These are phyloP conservation scores for Neelides sp. DNA, from an alignment of 1,140 invertebrate genomes.

Conservation along the genomic window DNA sequence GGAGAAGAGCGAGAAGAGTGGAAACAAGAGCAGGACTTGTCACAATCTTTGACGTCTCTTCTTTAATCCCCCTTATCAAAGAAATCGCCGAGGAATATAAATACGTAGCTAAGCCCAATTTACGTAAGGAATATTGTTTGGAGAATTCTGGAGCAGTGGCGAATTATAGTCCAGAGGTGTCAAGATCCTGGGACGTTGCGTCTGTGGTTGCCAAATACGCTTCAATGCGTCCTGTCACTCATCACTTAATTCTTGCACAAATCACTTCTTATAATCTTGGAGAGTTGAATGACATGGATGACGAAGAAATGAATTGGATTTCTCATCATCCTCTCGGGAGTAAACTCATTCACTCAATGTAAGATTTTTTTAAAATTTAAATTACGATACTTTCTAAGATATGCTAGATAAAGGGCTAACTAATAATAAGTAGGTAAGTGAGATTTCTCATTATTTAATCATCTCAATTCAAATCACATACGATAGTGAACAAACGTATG, in stretches of 20 bases:
- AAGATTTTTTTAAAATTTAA: constrained; percentile 37
- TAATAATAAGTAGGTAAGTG: too few species aligned
- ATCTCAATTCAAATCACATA: too few species aligned
- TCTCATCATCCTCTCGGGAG: constrained; percentile 71
- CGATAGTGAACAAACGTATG: too few species aligned
- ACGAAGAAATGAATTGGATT: constrained; percentile 54
- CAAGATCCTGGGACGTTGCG: constrained; percentile 20
- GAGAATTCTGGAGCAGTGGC: constrained; percentile 18
- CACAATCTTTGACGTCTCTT: constrained; percentile 64
- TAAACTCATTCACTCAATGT: constrained; percentile 70
- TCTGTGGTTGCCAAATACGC: constrained; percentile 8
- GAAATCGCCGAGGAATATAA: constrained; percentile 66
- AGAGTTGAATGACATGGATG: constrained; percentile 17
- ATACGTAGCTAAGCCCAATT: constrained; percentile 28
- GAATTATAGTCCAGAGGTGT: constrained; percentile 10
- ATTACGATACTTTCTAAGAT: too few species aligned
- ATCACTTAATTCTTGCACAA: too few species aligned
- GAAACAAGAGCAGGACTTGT: constrained; percentile 44
- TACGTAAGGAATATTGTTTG: constrained; percentile 12
- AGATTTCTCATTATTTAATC: too few species aligned
- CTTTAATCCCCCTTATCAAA: constrained; percentile 61
- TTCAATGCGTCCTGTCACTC: too few species aligned
- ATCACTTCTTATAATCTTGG: neutral
- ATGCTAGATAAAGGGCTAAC: too few species aligned
- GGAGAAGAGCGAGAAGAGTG: constrained; percentile 21